Conservation (phyloP, 2,113 vertebrate species). For the Carassius carassius region DNA sequence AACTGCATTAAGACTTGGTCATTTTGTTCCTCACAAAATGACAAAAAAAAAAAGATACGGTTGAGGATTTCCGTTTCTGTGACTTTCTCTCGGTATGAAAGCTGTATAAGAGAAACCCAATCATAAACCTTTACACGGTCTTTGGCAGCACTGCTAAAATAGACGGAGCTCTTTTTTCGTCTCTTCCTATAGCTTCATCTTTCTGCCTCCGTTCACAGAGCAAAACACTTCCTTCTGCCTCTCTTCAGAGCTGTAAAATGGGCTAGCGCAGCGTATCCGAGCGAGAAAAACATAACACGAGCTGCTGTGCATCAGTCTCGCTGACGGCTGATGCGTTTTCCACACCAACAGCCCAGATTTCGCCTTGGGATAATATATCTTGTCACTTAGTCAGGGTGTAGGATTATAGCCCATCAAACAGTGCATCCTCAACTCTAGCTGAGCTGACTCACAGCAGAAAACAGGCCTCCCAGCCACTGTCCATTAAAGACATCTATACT, state of each 20-base stretch:
- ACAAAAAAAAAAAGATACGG: not conserved
- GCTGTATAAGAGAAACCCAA: slow-evolving; percentile 20
- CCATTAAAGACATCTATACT: slow-evolving; percentile 45
- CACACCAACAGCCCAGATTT: slow-evolving; percentile 50
- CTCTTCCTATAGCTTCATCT: slow-evolving; percentile 26
- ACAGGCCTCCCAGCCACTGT: slow-evolving; percentile 43
- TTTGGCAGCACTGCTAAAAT: slow-evolving; percentile 5
- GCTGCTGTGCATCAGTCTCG: slow-evolving; percentile 29
- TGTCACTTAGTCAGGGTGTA: slow-evolving; percentile 49
- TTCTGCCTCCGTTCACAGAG: slow-evolving; percentile 25
- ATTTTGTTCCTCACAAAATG: slow-evolving; percentile 15
- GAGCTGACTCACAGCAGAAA: slow-evolving; percentile 38
- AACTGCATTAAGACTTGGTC: not conserved
- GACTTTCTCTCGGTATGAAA: slow-evolving; percentile 7
- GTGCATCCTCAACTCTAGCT: slow-evolving; percentile 24
- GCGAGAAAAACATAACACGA: slow-evolving; percentile 41
- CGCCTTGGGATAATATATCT: slow-evolving; percentile 57
- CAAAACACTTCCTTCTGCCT: slow-evolving; percentile 25
- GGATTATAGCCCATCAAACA: slow-evolving; percentile 48
- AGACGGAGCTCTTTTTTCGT: slow-evolving; percentile 20
- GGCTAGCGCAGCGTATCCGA: slow-evolving; percentile 1
- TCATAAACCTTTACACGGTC: slow-evolving; percentile 13
- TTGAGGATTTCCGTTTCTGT: not conserved
- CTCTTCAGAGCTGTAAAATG: slow-evolving; percentile 29
- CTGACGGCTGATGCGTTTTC: slow-evolving; percentile 51